Evolutionary conservation across 35 echinoderm and acorn worm species (phyloP).

Genomic region (Strongylocentrotus purpuratus): DNA sequence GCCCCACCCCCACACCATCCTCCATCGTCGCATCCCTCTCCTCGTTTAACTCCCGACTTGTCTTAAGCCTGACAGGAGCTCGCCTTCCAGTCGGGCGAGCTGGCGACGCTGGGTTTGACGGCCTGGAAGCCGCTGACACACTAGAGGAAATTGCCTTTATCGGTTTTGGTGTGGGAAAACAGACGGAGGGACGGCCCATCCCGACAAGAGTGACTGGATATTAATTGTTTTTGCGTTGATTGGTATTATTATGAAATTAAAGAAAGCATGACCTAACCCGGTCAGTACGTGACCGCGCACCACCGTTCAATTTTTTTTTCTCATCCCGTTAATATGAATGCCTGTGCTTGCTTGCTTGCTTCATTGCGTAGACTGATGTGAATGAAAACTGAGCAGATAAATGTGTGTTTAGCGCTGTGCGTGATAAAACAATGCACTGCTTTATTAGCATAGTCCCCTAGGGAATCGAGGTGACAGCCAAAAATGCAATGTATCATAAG

Average conservation of each 20-base stretch:
- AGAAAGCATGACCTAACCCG: slow-evolving; percentile 23
- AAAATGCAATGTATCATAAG: neutral
- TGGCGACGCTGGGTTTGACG: slow-evolving; percentile 27
- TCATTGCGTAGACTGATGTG: neutral
- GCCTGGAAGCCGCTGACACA: slow-evolving; percentile 47
- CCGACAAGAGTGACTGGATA: neutral
- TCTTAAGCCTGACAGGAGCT: slow-evolving; percentile 15
- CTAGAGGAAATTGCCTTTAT: slow-evolving; percentile 52
- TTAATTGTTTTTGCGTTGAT: slow-evolving; percentile 53
- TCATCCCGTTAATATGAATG: slow-evolving; percentile 12
- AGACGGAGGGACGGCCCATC: slow-evolving; percentile 20
- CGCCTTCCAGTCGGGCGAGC: slow-evolving; percentile 24
- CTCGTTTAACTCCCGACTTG: neutral
- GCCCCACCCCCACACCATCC: neutral
- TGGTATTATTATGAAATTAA: slow-evolving; percentile 35
- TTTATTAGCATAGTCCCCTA: neutral
- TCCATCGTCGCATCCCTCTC: neutral
- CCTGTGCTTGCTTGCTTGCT: slow-evolving; percentile 7
- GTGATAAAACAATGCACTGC: neutral
- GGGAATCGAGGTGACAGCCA: neutral
- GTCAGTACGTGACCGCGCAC: neutral
- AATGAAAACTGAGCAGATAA: neutral
- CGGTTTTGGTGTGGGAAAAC: slow-evolving; percentile 18
- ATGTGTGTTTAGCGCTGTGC: neutral
- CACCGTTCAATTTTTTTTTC: neutral